Evolutionary conservation across 2,888 invertebrate species (phyloP), one percentile per base, ranked within the genome.

Genomic region (Morpho achilles): DNA sequence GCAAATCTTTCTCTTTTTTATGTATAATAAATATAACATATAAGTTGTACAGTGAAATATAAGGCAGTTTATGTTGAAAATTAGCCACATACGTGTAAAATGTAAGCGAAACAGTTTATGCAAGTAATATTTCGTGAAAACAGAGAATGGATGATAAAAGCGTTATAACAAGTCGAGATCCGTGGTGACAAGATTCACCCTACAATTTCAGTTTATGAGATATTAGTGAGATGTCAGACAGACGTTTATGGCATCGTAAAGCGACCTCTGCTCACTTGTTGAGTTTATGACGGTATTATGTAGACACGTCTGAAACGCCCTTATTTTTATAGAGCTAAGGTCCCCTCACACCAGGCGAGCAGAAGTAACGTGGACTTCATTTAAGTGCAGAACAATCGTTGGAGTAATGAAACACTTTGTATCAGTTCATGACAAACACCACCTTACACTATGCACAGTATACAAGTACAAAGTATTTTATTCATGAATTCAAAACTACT

Each of bases 241-340:
- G 76, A 82, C 80, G 73, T 86, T 86, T 86, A 86, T 75, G 76
- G 72, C 71, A 65, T 79, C 82, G 76, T 86, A 86, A 86, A 85
- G 68, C 77, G 77, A 76, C 82, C 82, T 84, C 83, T 83, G 82
- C 76, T 80, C 86, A 86, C 86, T 86, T 86, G 87, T 86, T 86
- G 86, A 85, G 79, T 82, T 80, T 79, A 80, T 68, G 73, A 67
- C 68, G 60, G 66, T 67, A 69, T 69, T 67, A 69, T 70, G 66
- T 67, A 64, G 71, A 63, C 67, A 62, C 60, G 65, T 61, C 61
- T 60, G 63, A 59, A 60, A 57, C 64, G 67, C 64, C 66, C 70
- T 71, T 71, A 66, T 69, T 65, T 65, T 64, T 69, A 67, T 68
- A 46, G 58, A 54, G 55, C 52, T 61, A 44, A 62, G 59, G 47